Evolutionary conservation across 2,888 invertebrate genomes (phyloP).

Genomic region (Pristionchus fissidentatus): DNA sequence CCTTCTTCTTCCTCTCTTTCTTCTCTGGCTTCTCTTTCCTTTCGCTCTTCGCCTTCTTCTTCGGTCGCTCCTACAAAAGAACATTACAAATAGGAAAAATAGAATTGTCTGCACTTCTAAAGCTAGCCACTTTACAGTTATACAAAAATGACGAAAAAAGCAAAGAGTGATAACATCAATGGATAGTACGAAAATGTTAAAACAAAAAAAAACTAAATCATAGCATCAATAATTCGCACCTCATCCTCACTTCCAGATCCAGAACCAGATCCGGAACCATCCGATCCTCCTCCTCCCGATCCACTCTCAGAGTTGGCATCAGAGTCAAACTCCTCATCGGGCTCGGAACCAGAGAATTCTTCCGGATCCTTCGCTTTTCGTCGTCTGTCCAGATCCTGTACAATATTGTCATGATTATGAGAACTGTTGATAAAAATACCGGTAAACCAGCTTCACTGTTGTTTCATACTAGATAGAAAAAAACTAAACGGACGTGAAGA

Average conservation of each 20-base stretch:
- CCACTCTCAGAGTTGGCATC: slow-evolving; percentile 69
- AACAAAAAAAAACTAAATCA: no score
- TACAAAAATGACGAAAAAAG: no score
- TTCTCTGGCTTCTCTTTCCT: slow-evolving; percentile 24
- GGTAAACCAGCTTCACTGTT: no score
- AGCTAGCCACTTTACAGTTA: no score
- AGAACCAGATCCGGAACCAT: slow-evolving; percentile 24
- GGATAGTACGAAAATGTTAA: not conserved
- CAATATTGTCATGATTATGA: not conserved
- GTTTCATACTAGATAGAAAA: no score
- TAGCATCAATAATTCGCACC: no score
- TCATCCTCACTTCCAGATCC: slow-evolving; percentile 38
- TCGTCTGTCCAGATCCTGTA: slow-evolving; percentile 46
- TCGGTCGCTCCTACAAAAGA: slow-evolving; percentile 78
- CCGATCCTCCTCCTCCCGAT: slow-evolving; percentile 55
- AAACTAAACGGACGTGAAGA: no score
- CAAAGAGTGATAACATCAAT: no score
- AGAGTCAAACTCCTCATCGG: slow-evolving; percentile 75
- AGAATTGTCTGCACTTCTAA: no score
- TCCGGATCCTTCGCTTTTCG: slow-evolving; percentile 50
- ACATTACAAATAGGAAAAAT: no score
- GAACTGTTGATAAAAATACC: no score
- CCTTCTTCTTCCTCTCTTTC: slow-evolving; percentile 10
- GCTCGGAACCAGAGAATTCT: slow-evolving; percentile 74
- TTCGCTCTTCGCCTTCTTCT: slow-evolving; percentile 89